Conservation (phyloP, 2,888 invertebrate genomes). For the Andricus quercusramuli region DNA sequence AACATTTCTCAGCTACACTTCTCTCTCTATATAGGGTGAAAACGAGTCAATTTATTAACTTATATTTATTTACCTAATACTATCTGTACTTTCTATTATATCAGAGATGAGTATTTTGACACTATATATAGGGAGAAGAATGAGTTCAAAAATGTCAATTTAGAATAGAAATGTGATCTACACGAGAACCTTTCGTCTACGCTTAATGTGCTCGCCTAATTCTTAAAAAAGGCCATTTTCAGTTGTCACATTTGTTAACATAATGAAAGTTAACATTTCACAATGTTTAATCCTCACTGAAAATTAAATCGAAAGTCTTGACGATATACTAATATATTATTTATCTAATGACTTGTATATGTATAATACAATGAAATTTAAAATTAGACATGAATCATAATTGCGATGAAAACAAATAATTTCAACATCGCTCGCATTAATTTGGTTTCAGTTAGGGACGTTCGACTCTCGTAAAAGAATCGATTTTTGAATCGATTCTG, state of each 20-base stretch:
- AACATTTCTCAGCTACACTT: too few relatives aligned
- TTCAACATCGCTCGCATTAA: background rate
- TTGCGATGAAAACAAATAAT: constrained; percentile 4
- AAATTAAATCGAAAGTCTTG: background rate
- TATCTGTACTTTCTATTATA: background rate
- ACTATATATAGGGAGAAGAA: too few relatives aligned
- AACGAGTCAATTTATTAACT: background rate
- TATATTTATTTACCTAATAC: background rate
- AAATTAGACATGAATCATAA: constrained; percentile 6
- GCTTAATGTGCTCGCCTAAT: too few relatives aligned
- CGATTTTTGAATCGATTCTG: too few relatives aligned
- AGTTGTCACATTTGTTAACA: too few relatives aligned
- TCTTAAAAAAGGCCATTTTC: too few relatives aligned
- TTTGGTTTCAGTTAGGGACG: too few relatives aligned
- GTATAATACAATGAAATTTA: constrained; percentile 29
- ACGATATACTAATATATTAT: constrained; percentile 21
- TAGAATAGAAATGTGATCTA: too few relatives aligned
- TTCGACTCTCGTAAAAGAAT: too few relatives aligned
- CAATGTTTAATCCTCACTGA: background rate
- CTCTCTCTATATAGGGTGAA: background rate
- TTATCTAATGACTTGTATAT: constrained; percentile 37
- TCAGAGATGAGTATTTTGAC: background rate
- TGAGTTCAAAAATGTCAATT: too few relatives aligned
- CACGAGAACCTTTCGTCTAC: too few relatives aligned
- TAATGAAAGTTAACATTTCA: background rate